These are phyloP conservation scores for Platorchestia sp. DNA, from an alignment of 1,140 invertebrate species.

Conservation along the genomic window DNA sequence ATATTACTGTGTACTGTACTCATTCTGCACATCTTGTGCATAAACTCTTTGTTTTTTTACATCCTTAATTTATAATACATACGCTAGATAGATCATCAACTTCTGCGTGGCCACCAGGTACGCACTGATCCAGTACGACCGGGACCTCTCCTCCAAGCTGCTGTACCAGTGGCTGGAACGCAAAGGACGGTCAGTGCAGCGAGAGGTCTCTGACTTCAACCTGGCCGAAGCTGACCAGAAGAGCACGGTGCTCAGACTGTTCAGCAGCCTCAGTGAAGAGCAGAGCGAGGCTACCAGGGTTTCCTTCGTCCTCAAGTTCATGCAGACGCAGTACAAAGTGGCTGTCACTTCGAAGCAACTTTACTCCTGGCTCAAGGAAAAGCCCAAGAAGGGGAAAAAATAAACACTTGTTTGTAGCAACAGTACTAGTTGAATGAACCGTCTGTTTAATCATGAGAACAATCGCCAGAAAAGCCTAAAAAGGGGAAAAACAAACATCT, in stretches of 20 bases:
- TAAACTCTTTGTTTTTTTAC: no score
- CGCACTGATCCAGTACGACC: slow-evolving; percentile 37
- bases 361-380: slow-evolving; percentile 56
- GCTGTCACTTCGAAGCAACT: slow-evolving; percentile 56
- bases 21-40: no score
- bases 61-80: no score
- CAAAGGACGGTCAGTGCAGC: slow-evolving; percentile 41
- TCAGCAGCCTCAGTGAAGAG: slow-evolving; percentile 23
- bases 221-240: slow-evolving; percentile 57
- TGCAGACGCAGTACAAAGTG: slow-evolving; percentile 54
- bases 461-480: background rate
- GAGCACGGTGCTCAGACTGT: slow-evolving; percentile 43
- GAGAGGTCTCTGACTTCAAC: slow-evolving; percentile 23
- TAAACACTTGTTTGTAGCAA: background rate
- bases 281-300: slow-evolving; percentile 46
- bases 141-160: slow-evolving; percentile 56
- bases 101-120: slow-evolving; percentile 36
- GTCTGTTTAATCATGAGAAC: background rate
- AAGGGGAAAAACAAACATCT: background rate
- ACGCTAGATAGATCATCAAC: no score
- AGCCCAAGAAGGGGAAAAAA: slow-evolving; percentile 33
- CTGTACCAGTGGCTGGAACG: slow-evolving; percentile 58
- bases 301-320: slow-evolving; percentile 35
- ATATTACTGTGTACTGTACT: no score
- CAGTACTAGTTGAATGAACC: background rate